Conservation (phyloP, 2,888 invertebrate species). For the Calliphora vomitoria region DNA sequence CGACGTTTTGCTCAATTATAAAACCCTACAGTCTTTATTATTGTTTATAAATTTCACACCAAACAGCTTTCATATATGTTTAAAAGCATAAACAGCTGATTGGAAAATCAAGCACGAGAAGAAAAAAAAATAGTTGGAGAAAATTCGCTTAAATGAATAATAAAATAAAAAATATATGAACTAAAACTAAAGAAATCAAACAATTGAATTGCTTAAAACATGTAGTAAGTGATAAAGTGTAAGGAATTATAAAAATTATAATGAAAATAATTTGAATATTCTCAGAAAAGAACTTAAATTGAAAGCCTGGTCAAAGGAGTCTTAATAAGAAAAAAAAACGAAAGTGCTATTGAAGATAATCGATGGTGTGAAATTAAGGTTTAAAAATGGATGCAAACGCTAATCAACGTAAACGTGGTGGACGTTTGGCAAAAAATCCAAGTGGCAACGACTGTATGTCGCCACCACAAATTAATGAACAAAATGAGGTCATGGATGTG, state of each 20-base stretch:
- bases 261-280: neutral
- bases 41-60: conserved; percentile 17
- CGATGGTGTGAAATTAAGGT: neutral
- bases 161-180: neutral
- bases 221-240: conserved; percentile 8
- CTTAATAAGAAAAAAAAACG: neutral
- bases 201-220: neutral
- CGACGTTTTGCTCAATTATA: no score
- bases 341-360: conserved; percentile 10
- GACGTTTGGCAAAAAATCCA: conserved; percentile 29
- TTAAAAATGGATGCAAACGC: conserved; percentile 50
- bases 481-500: conserved; percentile 48
- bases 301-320: neutral
- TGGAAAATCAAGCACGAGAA: neutral
- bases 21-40: neutral
- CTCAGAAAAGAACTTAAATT: neutral
- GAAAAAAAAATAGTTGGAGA: conserved; percentile 2
- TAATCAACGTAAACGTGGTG: conserved; percentile 59
- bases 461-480: conserved; percentile 12
- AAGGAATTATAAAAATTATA: neutral
- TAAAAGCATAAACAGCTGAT: conserved; percentile 26
- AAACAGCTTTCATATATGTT: neutral
- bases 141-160: neutral
- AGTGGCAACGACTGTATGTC: conserved; percentile 1
- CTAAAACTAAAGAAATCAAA: neutral